These are phyloP conservation scores for Lasiurus borealis DNA, from an alignment of 2,113 vertebrate species.

Conservation along the genomic window DNA sequence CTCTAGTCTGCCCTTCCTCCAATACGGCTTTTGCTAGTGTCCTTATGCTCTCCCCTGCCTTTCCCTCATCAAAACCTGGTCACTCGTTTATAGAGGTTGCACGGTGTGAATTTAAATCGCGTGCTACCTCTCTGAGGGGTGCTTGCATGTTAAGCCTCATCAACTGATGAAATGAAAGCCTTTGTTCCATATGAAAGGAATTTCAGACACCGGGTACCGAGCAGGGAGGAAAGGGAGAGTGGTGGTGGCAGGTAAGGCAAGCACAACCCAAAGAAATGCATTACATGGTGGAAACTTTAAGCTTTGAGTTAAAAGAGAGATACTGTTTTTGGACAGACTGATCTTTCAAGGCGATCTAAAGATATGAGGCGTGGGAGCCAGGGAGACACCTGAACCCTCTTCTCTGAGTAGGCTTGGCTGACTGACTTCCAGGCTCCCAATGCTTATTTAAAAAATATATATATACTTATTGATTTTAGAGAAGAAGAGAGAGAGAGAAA, in stretches of 20 bases:
- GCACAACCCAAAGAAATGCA: background rate
- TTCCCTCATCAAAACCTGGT: conserved; percentile 17
- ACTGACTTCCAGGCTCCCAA: background rate
- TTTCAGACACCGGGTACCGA: conserved; percentile 33
- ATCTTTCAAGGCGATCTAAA: background rate
- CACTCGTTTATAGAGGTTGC: conserved; percentile 53
- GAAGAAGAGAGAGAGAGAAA: too few species aligned
- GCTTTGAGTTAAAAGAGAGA: background rate
- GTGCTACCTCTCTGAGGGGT: conserved; percentile 60
- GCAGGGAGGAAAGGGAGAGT: background rate
- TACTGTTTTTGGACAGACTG: background rate
- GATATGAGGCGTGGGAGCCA: background rate
- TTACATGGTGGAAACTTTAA: background rate
- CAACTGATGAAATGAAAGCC: conserved; percentile 63
- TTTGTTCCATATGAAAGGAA: conserved; percentile 69
- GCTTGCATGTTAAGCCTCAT: conserved; percentile 72
- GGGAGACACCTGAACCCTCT: background rate
- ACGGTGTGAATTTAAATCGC: conserved; percentile 66
- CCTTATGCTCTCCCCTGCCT: conserved; percentile 33
- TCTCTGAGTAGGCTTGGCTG: background rate
- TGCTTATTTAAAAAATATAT: background rate
- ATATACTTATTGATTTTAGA: too few species aligned
- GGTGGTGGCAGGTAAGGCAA: background rate
- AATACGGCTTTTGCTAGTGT: background rate
- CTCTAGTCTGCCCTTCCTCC: background rate